Base-by-base conservation (phyloP, 2,888 invertebrate genomes). In the Zaprionus obscuricornis region DNA sequence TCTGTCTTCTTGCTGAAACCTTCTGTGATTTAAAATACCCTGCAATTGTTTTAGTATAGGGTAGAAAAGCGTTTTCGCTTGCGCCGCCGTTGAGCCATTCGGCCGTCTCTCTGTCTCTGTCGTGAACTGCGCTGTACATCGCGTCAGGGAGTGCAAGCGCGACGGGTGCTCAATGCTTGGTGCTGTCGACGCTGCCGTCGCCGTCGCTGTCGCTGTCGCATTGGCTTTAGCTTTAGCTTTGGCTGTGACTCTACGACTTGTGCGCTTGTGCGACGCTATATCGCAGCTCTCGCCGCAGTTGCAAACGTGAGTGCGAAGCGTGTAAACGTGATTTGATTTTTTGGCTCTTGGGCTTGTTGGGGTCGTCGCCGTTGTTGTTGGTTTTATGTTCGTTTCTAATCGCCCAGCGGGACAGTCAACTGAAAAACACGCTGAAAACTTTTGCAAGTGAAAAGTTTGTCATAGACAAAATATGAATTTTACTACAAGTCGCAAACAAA, bases 231-330 rank as follows among this genome's bases (percentile, higher is more conserved):
- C 40, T 45, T 10, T 6, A 14, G 42, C 40, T 60, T 18, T 20
- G n/a, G 40, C 60, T 45, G 26, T 40, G 47, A 26, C 43, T 62
- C 63, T 66, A n/a, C n/a, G n/a, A n/a, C n/a, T n/a, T n/a, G n/a
- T n/a, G n/a, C n/a, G n/a, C n/a, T n/a, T n/a, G n/a, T n/a, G n/a
- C n/a, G n/a, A n/a, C n/a, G n/a, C n/a, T 64, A 62, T 50, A 42
- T 60, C 62, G 52, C 66, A 75, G 68, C 68, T 68, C 62, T 63
- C 60, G 75, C 52, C 66, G 82, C 85, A 88, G 85, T 88, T 84
- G 85, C 79, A 74, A 81, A 78, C 85, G 86, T 78, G 86, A 84
- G 76, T 78, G 81, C 86, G 73, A 78, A 77, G 84, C 86, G 86
- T 86, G 86, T 86, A 81, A 86, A 88, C 87, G 88, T 88, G 74